These are phyloP conservation scores for Drosophila kurseongensis DNA, from an alignment of 1,140 invertebrate genomes.

Conservation along the genomic window DNA sequence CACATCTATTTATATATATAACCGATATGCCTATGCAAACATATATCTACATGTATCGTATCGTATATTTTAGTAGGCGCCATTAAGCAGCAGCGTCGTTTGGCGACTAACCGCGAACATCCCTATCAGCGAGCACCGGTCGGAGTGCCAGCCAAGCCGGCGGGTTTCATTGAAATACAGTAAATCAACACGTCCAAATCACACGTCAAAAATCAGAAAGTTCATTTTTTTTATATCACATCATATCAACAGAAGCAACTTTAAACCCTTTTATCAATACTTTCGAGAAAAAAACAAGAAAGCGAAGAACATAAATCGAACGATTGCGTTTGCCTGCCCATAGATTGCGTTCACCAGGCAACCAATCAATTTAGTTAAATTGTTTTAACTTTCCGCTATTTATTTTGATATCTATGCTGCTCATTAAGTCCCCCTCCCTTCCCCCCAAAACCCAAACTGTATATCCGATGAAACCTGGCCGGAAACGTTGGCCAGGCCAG, in stretches of 20 bases:
- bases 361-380: conserved; percentile 50
- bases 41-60: conserved; percentile 78
- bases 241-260: conserved; percentile 9
- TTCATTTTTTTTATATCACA: conserved; percentile 3
- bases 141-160: conserved; percentile 89
- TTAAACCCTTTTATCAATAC: conserved; percentile 2
- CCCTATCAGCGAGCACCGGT: conserved; percentile 95
- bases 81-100: conserved; percentile 87
- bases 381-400: conserved; percentile 43
- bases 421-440: not conserved
- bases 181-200: conserved; percentile 35
- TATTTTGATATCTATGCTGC: conserved; percentile 41
- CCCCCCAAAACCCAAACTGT: conserved; percentile 4
- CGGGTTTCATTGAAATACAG: conserved; percentile 84
- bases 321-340: conserved; percentile 3
- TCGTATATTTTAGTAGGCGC: conserved; percentile 86
- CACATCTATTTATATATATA: conserved; percentile 53
- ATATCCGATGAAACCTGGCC: conserved; percentile 65
- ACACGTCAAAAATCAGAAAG: conserved; percentile 10
- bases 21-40: conserved; percentile 49
- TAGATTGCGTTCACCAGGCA: conserved; percentile 18
- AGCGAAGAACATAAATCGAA: conserved; percentile 3
- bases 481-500: conserved; percentile 71
- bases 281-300: not conserved
- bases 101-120: conserved; percentile 93